A percentile compares a stretch with the other conserved stretches of the same genome.
These are phyloP conservation scores for Rhingia rostrata DNA, from an alignment of 2,888 invertebrate species.

Conservation along the genomic window DNA sequence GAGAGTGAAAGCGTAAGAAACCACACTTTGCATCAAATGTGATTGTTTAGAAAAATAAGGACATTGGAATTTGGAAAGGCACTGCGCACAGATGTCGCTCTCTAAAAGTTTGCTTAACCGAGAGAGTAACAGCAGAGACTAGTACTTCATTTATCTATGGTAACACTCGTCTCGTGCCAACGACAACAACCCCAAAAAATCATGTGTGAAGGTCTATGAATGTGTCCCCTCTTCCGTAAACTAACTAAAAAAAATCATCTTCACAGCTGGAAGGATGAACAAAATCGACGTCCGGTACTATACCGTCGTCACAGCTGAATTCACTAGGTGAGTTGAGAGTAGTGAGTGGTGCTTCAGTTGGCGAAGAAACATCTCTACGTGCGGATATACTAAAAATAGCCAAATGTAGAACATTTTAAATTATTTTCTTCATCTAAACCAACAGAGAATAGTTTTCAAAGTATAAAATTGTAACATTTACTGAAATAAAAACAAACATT, in stretches of 20 bases:
- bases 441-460: constrained; percentile 23
- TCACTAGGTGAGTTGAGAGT: constrained; percentile 48
- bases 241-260: constrained; percentile 39
- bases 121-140: constrained; percentile 53
- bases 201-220: constrained; percentile 50
- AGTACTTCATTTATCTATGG: too few species aligned
- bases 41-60: constrained; percentile 56
- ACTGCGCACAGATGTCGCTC: constrained; percentile 61
- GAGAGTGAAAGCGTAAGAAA: constrained; percentile 62
- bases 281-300: constrained; percentile 31
- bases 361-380: constrained; percentile 54
- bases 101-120: constrained; percentile 23
- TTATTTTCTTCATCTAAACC: constrained; percentile 17
- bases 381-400: constrained; percentile 69
- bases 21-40: constrained; percentile 2
- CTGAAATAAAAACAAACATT: constrained; percentile 19
- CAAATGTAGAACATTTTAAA: constrained; percentile 26
- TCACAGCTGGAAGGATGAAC: constrained; percentile 69
- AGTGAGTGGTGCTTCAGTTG: constrained; percentile 64
- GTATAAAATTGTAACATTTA: constrained; percentile 6
- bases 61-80: constrained; percentile 68
- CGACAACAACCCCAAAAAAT: constrained; percentile 53
- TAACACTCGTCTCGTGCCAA: constrained; percentile 57
- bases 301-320: constrained; percentile 29
- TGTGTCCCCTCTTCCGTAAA: constrained; percentile 49